These are phyloP conservation scores for Rhopalosiphum nymphaeae DNA, from an alignment of 2,888 invertebrate species.

Conservation along the genomic window DNA sequence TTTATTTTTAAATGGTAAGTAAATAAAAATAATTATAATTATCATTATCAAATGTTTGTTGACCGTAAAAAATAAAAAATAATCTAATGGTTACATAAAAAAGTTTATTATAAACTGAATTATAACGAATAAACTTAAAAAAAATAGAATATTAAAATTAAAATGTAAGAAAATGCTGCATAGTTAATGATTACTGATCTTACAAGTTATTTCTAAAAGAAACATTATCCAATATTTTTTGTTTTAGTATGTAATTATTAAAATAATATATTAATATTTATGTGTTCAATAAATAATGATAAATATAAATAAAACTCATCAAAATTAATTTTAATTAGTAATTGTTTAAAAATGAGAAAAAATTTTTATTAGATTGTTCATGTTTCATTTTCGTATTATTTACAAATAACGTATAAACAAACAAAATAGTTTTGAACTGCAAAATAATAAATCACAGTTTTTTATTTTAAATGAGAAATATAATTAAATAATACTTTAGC, in stretches of 20 bases:
- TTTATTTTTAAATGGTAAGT: conserved; percentile 4
- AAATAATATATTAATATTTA: not conserved
- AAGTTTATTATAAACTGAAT: not conserved
- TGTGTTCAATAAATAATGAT: not conserved
- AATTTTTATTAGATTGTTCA: not conserved
- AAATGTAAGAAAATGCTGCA: not conserved
- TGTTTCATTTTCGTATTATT: not conserved
- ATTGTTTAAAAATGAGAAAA: not conserved
- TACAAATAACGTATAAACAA: not conserved
- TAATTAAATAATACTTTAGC: not conserved
- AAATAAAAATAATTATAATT: conserved; percentile 18
- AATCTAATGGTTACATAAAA: not conserved
- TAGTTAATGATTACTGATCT: not conserved
- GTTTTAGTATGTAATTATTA: not conserved
- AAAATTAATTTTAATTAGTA: not conserved
- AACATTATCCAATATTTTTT: not conserved
- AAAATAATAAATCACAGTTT: not conserved
- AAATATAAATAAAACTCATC: not conserved
- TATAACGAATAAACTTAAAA: not conserved
- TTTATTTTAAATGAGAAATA: not conserved
- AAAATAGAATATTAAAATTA: not conserved
- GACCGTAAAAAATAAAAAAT: conserved; percentile 17
- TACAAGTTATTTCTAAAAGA: not conserved
- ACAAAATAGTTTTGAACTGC: not conserved
- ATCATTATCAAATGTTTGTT: conserved; percentile 16